Evolutionary conservation across 2,113 vertebrate species (phyloP), one percentile per base, ranked within the genome.

Genomic region (Trochalopteron elliotii): DNA sequence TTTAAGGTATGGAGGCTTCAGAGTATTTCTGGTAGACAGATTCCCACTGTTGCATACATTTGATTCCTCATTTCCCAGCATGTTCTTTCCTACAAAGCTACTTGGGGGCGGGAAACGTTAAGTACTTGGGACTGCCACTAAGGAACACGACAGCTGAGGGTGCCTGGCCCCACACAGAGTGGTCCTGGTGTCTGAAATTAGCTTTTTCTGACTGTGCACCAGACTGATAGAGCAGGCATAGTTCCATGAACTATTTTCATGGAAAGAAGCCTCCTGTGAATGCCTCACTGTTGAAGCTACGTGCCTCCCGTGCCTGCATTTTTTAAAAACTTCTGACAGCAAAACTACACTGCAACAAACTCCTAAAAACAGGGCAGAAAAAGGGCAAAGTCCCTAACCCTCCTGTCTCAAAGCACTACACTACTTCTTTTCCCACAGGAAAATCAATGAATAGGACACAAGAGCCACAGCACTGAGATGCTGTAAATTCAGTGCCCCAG

Each of bases 241-340:
- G n/a, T n/a, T n/a, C n/a, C n/a, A n/a, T n/a, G n/a, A n/a, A n/a
- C n/a, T n/a, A n/a, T n/a, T n/a, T n/a, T n/a, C n/a, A n/a, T n/a
- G n/a, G n/a, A n/a, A n/a, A n/a, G n/a, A n/a, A n/a, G n/a, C n/a
- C n/a, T n/a, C n/a, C n/a, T n/a, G n/a, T n/a, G n/a, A n/a, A n/a
- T n/a, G n/a, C n/a, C n/a, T n/a, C n/a, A n/a, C n/a, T n/a, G n/a
- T n/a, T n/a, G n/a, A n/a, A n/a, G n/a, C n/a, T n/a, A n/a, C n/a
- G n/a, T n/a, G n/a, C 27, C 57, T 70, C 59, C 47, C 19, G 25
- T 55, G 80, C 13, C 64, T 83, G 68, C 75, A 8, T 80, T 90
- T 94, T 91, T 92, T 1, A 40, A 91, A 96, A 86, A 63, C 68
- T 68, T 90, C 76, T 95, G 83, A 61, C 45, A 95, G 68, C 45